phyloP scores from a whole-genome alignment of 2,113 vertebrate species.

The Procavia capensis region DNA sequence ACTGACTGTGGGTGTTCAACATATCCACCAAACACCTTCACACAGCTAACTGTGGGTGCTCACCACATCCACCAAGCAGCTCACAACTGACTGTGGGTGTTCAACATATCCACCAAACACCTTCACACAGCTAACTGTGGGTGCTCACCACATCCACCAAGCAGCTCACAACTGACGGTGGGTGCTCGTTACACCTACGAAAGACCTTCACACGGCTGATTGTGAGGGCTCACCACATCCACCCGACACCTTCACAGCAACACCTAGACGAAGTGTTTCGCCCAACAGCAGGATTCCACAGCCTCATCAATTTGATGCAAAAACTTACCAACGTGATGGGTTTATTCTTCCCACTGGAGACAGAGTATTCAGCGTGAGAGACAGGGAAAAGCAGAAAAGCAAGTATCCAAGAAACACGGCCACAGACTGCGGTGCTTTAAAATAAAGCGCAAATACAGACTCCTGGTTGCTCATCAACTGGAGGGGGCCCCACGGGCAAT shows the following conservation, averaged over 20 bases:
- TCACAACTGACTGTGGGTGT: no score
- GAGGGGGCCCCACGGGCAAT: neutral
- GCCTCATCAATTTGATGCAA: neutral
- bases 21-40: neutral
- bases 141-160: neutral
- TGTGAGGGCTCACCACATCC: neutral
- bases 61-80: neutral
- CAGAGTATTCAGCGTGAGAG: neutral
- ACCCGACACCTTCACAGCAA: neutral
- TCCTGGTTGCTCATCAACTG: neutral
- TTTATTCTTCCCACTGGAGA: slow-evolving; percentile 10
- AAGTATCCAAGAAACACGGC: slow-evolving; percentile 35
- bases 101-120: neutral
- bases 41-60: neutral
- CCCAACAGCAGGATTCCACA: neutral
- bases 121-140: no score
- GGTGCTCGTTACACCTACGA: neutral
- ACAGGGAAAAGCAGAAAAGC: neutral
- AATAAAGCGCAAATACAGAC: slow-evolving; percentile 48
- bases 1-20: no score
- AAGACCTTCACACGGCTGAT: no score
- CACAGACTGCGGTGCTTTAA: neutral
- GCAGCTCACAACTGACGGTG: no score
- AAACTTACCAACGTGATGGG: neutral
- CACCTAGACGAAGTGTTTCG: neutral